A percentile compares a stretch with the other conserved stretches of the same genome.
phyloP scores from a whole-genome alignment of 2,888 invertebrate species.

The Leucozona laternaria region DNA sequence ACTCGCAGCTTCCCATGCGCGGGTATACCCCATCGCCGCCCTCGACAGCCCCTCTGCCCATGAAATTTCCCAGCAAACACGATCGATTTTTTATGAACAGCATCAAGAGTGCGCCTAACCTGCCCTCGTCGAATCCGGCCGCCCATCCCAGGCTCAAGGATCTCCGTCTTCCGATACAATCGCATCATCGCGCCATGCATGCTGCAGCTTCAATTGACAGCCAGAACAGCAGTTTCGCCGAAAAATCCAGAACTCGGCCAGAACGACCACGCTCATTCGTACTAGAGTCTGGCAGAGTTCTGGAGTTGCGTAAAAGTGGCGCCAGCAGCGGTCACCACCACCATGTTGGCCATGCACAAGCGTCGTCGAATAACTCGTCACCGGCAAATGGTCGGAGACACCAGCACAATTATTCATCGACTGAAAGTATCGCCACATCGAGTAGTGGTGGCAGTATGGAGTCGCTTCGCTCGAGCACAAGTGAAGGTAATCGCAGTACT shows the following conservation, averaged over 20 bases:
- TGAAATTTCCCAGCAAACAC: constrained; percentile 90
- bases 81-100: constrained; percentile 89
- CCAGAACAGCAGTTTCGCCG: constrained; percentile 60
- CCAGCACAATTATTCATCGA: constrained; percentile 85
- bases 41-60: constrained; percentile 92
- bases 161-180: constrained; percentile 89
- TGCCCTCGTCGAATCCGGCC: constrained; percentile 88
- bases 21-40: constrained; percentile 93
- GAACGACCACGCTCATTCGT: constrained; percentile 87
- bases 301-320: constrained; percentile 89
- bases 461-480: constrained; percentile 93
- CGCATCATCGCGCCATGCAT: constrained; percentile 83
- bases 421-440: constrained; percentile 94
- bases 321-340: constrained; percentile 82
- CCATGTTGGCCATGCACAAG: constrained; percentile 84
- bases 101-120: constrained; percentile 91
- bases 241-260: constrained; percentile 85
- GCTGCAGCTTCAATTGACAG: constrained; percentile 51
- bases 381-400: constrained; percentile 74
- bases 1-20: constrained; percentile 87
- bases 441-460: constrained; percentile 95
- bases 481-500: constrained; percentile 93
- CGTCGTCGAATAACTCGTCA: constrained; percentile 77
- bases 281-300: constrained; percentile 88
- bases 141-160: constrained; percentile 90